Percentiles rank a stretch among this genome's conserved stretches.
phyloP scores from a whole-genome alignment of 1,140 invertebrate genomes.

The Drosophila cardini region DNA sequence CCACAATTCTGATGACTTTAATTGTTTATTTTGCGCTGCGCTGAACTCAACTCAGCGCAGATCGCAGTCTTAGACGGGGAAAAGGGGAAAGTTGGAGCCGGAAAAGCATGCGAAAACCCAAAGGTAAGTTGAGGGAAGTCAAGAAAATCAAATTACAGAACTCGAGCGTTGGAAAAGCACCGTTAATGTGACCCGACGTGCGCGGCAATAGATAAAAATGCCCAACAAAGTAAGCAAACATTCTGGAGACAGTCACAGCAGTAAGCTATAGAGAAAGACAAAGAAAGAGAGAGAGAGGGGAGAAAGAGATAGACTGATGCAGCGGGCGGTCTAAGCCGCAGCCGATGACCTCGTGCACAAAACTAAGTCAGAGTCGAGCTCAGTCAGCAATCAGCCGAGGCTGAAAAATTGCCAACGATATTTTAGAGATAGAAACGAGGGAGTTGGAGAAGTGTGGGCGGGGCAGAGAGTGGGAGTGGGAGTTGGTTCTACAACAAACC shows the following conservation, averaged over 20 bases:
- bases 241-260: constrained; percentile 54
- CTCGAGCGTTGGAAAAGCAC: constrained; percentile 78
- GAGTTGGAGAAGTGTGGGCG: neutral
- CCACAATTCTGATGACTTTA: constrained; percentile 73
- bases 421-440: constrained; percentile 39
- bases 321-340: constrained; percentile 70
- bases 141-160: constrained; percentile 77
- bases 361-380: constrained; percentile 71
- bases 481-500: constrained; percentile 12
- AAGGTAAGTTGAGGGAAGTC: constrained; percentile 34
- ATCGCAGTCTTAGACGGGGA: neutral
- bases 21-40: constrained; percentile 68
- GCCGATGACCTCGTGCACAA: constrained; percentile 77
- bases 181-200: constrained; percentile 80
- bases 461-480: constrained; percentile 27
- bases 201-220: constrained; percentile 71
- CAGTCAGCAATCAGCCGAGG: constrained; percentile 59
- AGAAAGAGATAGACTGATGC: constrained; percentile 48
- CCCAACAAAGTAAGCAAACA: constrained; percentile 55
- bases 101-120: constrained; percentile 32
- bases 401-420: constrained; percentile 74
- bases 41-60: neutral
- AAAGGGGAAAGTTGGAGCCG: constrained; percentile 3
- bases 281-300: constrained; percentile 9
- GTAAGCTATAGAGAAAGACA: constrained; percentile 34